Evolutionary conservation across 2,113 vertebrate genomes (phyloP), one percentile per base, ranked within the genome.

Genomic region (Pogonocichla stellata): DNA sequence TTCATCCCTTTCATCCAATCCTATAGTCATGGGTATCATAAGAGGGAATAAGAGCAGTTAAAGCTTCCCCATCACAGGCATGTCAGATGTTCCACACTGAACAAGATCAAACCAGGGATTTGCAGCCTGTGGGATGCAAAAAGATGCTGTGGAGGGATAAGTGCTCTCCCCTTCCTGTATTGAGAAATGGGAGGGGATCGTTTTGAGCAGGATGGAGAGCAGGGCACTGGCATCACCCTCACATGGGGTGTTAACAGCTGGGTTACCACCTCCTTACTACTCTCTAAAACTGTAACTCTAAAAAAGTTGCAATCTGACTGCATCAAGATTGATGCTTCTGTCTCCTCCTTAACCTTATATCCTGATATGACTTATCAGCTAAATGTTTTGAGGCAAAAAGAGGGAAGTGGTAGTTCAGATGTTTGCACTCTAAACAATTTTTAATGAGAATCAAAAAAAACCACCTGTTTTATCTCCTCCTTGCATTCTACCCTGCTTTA

Each of bases 1-100:
- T 92, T 96, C 92, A 56, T 71, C 88, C 93, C 92, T 97, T 97
- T 93, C 20, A 97, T 96, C 95, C 93, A 45, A 79, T 94, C 93
- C 96, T 71, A 94, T 86, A 94, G 90, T 78, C 95, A 81, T 80
- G 93, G 92, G 82, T 94, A 94, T 53, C 82, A 48, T 36, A 53
- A 91, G 95, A n/a, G 85, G 95, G 80, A 95, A 79, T 89, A 43
- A 93, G 90, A 86, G 88, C 4, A 0, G 74, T 83, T 95, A 88
- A 94, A 93, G 94, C 94, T 79, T 83, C 56, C 81, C 93, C 94
- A 90, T 88, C 93, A 93, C 69, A 94, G 93, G 88, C 94, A 2
- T 56, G 82, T 96, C 95, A 94, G 95, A 95, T 96, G 94, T 92
- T 96, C 92, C 79, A 60, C 88, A 60, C 86, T 2, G 85, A 92